A percentile compares a stretch with the other conserved stretches of the same genome.
Conservation (phyloP, 2,113 vertebrate genomes). For the Typhlomys cinereus region DNA sequence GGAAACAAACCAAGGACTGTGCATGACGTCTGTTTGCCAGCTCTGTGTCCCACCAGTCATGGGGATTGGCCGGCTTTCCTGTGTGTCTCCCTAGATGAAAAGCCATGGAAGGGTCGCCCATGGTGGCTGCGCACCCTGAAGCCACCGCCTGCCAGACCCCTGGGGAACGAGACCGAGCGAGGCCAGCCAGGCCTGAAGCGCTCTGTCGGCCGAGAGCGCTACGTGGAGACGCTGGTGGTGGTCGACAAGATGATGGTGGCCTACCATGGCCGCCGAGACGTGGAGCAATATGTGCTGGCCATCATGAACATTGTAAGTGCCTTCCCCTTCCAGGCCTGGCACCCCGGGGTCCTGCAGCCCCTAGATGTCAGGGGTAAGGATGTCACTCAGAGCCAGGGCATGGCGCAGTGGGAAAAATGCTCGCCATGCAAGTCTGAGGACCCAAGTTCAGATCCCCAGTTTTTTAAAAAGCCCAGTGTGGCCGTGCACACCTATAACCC, state of each 20-base stretch:
- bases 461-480: too few relatives aligned
- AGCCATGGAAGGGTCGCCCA: constrained; percentile 92
- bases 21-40: neutral
- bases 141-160: constrained; percentile 85
- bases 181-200: constrained; percentile 95
- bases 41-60: neutral
- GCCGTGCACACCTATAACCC: too few relatives aligned
- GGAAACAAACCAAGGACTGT: neutral
- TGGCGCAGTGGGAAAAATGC: neutral
- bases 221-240: constrained; percentile 98
- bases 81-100: constrained; percentile 89
- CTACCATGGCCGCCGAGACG: constrained; percentile 96
- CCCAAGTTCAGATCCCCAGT: neutral
- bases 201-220: constrained; percentile 95
- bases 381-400: too few relatives aligned
- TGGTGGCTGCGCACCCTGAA: constrained; percentile 96
- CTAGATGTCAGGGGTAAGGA: neutral
- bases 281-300: constrained; percentile 98
- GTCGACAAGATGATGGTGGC: constrained; percentile 99
- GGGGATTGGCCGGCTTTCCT: neutral
- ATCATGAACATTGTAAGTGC: constrained; percentile 99
- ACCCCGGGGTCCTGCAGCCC: neutral
- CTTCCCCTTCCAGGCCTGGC: constrained; percentile 54
- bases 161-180: constrained; percentile 90
- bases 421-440: neutral